phyloP scores from a whole-genome alignment of 1,140 invertebrate genomes.

The Drosophila saltans region DNA sequence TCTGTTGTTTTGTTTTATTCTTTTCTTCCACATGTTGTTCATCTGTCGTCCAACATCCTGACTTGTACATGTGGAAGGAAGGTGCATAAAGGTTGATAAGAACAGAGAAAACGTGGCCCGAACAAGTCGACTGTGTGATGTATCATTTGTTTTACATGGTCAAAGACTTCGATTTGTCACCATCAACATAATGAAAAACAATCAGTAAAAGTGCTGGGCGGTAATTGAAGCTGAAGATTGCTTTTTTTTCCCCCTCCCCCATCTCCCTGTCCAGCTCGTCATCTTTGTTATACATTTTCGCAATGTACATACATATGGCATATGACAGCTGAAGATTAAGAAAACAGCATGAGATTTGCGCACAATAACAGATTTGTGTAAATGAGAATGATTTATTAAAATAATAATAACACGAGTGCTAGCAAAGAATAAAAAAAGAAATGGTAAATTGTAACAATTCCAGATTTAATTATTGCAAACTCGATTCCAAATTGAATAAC shows the following conservation, averaged over 20 bases:
- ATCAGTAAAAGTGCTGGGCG: constrained; percentile 63
- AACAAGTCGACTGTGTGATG: constrained; percentile 64
- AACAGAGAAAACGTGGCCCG: constrained; percentile 18
- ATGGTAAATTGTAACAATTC: neutral
- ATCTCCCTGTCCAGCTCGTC: neutral
- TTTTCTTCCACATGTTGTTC: constrained; percentile 13
- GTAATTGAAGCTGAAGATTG: constrained; percentile 66
- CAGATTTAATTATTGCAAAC: too few species aligned
- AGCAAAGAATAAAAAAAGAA: neutral
- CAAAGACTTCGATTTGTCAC: constrained; percentile 76
- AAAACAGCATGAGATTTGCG: constrained; percentile 40
- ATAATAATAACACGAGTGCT: neutral
- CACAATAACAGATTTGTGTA: neutral
- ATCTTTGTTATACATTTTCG: constrained; percentile 27
- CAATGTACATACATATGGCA: constrained; percentile 34
- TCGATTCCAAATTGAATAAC: neutral
- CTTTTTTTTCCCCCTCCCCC: constrained; percentile 32
- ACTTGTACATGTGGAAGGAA: constrained; percentile 37
- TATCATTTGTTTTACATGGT: constrained; percentile 76
- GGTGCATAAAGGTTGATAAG: constrained; percentile 70
- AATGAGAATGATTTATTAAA: constrained; percentile 39
- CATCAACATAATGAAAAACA: constrained; percentile 76
- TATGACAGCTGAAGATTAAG: constrained; percentile 48
- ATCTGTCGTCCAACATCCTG: constrained; percentile 29
- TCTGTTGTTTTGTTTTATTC: constrained; percentile 15